Percentiles rank a stretch among this genome's conserved stretches.
These are phyloP conservation scores for Drymonia ruficornis DNA, from an alignment of 2,888 invertebrate genomes.

Conservation along the genomic window DNA sequence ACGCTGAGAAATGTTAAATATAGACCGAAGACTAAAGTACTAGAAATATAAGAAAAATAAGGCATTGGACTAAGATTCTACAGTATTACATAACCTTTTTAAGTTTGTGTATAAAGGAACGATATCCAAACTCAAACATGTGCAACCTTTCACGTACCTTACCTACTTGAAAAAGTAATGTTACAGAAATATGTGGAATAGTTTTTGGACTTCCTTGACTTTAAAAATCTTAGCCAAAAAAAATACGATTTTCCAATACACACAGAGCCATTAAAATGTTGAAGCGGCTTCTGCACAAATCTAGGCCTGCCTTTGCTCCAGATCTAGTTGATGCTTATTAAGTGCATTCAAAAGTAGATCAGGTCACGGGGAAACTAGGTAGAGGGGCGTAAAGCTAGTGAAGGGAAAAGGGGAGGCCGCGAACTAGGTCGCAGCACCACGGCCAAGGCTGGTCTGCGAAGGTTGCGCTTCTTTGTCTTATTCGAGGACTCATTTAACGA, in stretches of 20 bases:
- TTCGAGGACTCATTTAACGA: conserved; percentile 32
- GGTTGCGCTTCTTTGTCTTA: conserved; percentile 73
- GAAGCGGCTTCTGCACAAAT: not conserved
- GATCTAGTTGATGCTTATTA: conserved; percentile 57
- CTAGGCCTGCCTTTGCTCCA: conserved; percentile 38
- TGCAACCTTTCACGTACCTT: no score
- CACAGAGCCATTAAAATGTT: no score
- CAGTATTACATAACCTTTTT: not conserved
- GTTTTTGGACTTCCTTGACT: no score
- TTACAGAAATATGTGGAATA: no score
- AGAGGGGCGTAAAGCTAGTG: conserved; percentile 28
- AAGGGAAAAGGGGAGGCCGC: conserved; percentile 39
- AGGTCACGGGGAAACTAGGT: conserved; percentile 61
- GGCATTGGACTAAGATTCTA: not conserved
- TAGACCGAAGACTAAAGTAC: conserved; percentile 4
- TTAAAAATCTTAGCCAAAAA: no score
- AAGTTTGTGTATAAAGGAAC: no score
- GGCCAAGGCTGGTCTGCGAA: conserved; percentile 81
- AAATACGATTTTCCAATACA: no score
- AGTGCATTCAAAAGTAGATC: conserved; percentile 78
- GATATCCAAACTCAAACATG: no score
- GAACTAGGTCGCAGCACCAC: conserved; percentile 78
- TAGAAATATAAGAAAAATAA: no score
- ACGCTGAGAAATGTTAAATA: conserved; percentile 36
- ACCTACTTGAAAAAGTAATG: no score